Evolutionary conservation across 1,140 invertebrate genomes (phyloP), one percentile per base, ranked within the genome.

Genomic region (Bombus huntii): DNA sequence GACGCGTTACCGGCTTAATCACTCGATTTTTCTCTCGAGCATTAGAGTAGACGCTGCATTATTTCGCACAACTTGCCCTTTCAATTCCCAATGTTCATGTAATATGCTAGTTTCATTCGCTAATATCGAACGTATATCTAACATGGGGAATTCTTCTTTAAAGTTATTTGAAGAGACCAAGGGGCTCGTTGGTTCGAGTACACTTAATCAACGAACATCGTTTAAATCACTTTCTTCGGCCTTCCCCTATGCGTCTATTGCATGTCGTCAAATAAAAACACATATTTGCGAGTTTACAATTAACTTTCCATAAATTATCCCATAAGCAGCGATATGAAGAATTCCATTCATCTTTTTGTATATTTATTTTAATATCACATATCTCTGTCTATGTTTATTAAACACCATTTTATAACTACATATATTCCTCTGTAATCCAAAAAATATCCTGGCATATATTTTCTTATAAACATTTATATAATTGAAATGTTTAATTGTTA

Each of bases 1-100:
- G 87, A 86, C 74, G 73, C 79, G 79, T 80, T 78, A 78, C 88
- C 86, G 86, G 86, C 68, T 81, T 79, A 73, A 88, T 88, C 84
- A 18, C 68, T 75, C 73, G 87, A 86, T 75, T 85, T 85, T 85
- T 37, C 79, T 85, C 74, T 75, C 78, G 57, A 44, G 34, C 57
- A 42, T 68, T 22, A 31, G 22, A 53, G 10, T 81, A 68, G 44
- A n/a, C 15, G 18, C 47, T 22, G 47, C 62, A 59, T 39, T 22
- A 37, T 12, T 25, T 74, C 34, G 22, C 22, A 15, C 37, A 2
- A 42, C 34, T 57, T 53, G 8, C 22, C 25, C 34, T 66, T 72
- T 44, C 39, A 34, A 44, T 79, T 62, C 25, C 39, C 72, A n/a
- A 71, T n/a, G 31, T 59, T 62, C 13, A 5, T 62, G 25, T 34